A percentile compares a stretch with the other conserved stretches of the same genome.
phyloP scores from a whole-genome alignment of 1,140 invertebrate genomes.

The Nasonia vitripennis region DNA sequence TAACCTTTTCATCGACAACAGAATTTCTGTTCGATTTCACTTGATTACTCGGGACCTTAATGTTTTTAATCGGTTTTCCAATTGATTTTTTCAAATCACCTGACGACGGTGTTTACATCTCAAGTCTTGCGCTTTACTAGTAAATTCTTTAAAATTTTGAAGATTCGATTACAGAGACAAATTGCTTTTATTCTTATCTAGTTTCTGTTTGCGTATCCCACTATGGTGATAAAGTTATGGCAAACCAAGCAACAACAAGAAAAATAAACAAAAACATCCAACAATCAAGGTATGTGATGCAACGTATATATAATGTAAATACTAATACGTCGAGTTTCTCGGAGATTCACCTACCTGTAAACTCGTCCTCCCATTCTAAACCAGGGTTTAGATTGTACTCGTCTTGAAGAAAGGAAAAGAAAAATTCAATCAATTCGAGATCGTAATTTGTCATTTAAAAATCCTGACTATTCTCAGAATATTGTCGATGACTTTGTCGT shows the following conservation, averaged over 20 bases:
- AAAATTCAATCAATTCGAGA: slow-evolving; percentile 79
- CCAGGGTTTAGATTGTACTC: slow-evolving; percentile 99
- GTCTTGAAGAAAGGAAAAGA: slow-evolving; percentile 92
- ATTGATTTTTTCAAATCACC: neutral
- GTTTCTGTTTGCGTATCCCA: no score
- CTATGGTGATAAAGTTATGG: neutral
- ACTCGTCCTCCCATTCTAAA: slow-evolving; percentile 99
- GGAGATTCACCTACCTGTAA: slow-evolving; percentile 92
- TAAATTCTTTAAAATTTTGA: neutral
- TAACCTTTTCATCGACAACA: no score
- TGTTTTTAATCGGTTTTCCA: no score
- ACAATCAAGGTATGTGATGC: slow-evolving; percentile 9
- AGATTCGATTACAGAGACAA: neutral
- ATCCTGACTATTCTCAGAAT: slow-evolving; percentile 55
- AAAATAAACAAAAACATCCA: neutral
- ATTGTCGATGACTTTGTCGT: slow-evolving; percentile 59
- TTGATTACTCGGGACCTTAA: no score
- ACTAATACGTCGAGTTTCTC: slow-evolving; percentile 54
- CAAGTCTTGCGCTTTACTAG: neutral
- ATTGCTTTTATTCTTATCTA: no score
- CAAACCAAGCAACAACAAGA: slow-evolving; percentile 2
- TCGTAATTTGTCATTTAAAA: slow-evolving; percentile 60
- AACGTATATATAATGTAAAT: slow-evolving; percentile 42
- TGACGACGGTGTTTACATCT: neutral
- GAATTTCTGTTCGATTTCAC: neutral